phyloP scores from a whole-genome alignment of 2,113 vertebrate genomes.

The Neogobius melanostomus region DNA sequence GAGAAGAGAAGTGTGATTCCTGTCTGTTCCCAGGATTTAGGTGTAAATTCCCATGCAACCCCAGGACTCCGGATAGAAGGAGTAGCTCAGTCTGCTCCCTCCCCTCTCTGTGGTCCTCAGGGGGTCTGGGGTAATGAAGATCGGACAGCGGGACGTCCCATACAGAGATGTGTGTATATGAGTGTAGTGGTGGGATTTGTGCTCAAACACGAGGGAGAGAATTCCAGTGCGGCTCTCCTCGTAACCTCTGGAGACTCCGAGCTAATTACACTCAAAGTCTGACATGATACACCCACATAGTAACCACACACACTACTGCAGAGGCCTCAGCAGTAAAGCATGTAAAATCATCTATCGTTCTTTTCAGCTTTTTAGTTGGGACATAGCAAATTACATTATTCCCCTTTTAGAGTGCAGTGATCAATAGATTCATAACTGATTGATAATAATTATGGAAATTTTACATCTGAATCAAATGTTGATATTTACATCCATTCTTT shows the following conservation, averaged over 20 bases:
- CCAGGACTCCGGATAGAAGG: conserved; percentile 80
- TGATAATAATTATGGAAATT: too few species aligned
- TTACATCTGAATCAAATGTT: too few species aligned
- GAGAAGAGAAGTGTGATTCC: conserved; percentile 72
- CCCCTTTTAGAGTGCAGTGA: too few species aligned
- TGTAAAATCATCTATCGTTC: background rate
- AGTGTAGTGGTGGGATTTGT: conserved; percentile 80
- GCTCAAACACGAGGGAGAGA: conserved; percentile 80
- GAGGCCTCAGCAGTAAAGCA: conserved; percentile 49
- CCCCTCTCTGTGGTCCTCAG: conserved; percentile 77
- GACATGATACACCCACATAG: conserved; percentile 6
- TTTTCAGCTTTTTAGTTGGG: too few species aligned
- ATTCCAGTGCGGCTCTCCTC: conserved; percentile 90
- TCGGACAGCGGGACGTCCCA: conserved; percentile 79
- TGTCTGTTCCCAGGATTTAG: conserved; percentile 84
- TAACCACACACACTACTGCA: conserved; percentile 48
- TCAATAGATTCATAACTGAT: too few species aligned
- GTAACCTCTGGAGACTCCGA: conserved; percentile 91
- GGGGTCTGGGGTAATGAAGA: conserved; percentile 93
- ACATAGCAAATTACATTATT: too few species aligned
- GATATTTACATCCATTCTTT: too few species aligned
- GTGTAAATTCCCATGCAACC: conserved; percentile 91
- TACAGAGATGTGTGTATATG: conserved; percentile 46
- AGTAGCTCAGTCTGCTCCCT: conserved; percentile 78
- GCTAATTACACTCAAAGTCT: conserved; percentile 81